Evolutionary conservation across 2,113 vertebrate species (phyloP).

Genomic region (Chrysochloris asiatica): DNA sequence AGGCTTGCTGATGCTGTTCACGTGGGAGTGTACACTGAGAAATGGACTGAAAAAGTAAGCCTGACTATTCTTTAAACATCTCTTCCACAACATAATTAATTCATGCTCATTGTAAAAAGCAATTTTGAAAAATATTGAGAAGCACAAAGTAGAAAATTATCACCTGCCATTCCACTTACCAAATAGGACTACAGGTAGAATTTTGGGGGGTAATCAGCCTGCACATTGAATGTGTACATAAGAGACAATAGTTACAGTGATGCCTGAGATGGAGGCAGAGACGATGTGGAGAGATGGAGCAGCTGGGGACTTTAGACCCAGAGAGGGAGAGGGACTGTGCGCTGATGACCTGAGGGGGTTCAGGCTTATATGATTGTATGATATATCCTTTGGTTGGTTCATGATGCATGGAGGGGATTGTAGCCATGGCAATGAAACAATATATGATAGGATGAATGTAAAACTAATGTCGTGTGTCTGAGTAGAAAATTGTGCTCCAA

Average conservation of each 20-base stretch:
- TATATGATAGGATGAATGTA: no score
- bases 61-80: background rate
- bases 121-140: background rate
- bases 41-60: background rate
- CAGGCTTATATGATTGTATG: no score
- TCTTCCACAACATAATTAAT: background rate
- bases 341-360: no score
- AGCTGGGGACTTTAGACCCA: no score
- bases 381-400: no score
- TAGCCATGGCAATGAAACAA: no score
- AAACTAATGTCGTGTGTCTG: no score
- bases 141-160: slow-evolving; percentile 34
- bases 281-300: no score
- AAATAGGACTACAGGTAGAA: background rate
- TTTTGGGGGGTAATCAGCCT: background rate
- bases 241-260: background rate
- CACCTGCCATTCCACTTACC: background rate
- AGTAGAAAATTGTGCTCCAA: no score
- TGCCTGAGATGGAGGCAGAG: no score
- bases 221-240: background rate
- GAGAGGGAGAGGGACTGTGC: no score
- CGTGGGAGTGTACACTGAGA: background rate
- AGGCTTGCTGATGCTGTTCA: background rate
- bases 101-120: background rate
- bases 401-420: no score